Base-by-base conservation (phyloP, 2,888 invertebrate species). In the Ochlodes sylvanus region DNA sequence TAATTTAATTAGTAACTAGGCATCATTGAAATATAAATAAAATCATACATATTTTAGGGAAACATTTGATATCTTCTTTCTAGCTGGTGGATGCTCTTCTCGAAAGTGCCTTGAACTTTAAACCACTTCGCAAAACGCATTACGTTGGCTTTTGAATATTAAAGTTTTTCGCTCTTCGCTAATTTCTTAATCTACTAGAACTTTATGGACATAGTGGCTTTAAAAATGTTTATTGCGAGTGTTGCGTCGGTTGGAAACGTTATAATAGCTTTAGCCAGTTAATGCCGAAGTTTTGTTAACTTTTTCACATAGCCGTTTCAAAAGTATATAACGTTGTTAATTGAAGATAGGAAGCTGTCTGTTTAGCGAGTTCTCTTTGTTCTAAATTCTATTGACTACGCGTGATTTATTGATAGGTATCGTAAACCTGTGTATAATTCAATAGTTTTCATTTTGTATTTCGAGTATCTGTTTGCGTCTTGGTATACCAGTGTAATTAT, bases 401-500 rank as follows among this genome's bases (percentile, higher is more conserved):
- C 14, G 14, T 27, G 52, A 52, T 52, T 52, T 52, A 52, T 52
- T 52, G 21, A 21, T 52, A 27, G 21, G 14, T 27, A 27, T 6
- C 27, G 52, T 52, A 52, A 52, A 52, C 5, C 12, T 52, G 17
- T 21, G 14, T 52, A 27, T 52, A 52, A 52, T 21, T 52, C 52
- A 21, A 52, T 52, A 52, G 52, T 47, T 9, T 47, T 47, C 7
- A 17, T 17, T 47, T 47, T 47, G 15, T 15, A 9, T 47, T 70
- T 70, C 68, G 68, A 52, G 6, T 52, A 21, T 52, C 27, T 70
- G 68, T 72, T 70, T 58, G 58, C 70, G 70, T 69, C 69, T 66
- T 66, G 14, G 52, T 12, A 21, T 21, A 21, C 21, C 21, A 6
- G 12, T 21, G 19, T 52, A 52, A 54, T 54, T 54, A 54, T 54